phyloP scores from a whole-genome alignment of 2,888 invertebrate genomes.

The Drosophila atripex region DNA sequence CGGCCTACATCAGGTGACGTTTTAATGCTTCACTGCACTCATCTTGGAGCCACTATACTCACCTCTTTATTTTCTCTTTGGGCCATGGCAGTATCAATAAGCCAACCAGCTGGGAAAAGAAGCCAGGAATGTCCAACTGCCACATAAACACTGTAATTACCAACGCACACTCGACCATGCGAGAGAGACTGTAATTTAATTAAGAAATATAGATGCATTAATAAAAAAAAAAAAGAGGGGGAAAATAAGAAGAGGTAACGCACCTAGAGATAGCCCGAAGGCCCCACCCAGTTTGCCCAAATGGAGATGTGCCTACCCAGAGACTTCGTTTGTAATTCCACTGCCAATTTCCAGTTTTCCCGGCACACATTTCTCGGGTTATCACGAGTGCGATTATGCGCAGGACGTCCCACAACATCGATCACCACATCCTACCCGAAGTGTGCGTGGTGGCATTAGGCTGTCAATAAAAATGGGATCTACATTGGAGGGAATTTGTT shows the following conservation, averaged over 20 bases:
- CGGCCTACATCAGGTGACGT: conserved; percentile 85
- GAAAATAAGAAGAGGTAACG: conserved; percentile 12
- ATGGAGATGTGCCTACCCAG: conserved; percentile 30
- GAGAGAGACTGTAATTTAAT: conserved; percentile 66
- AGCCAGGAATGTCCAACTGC: conserved; percentile 37
- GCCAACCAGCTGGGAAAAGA: conserved; percentile 29
- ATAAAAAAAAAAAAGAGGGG: conserved; percentile 32
- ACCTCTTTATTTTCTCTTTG: conserved; percentile 22
- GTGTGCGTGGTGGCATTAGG: not conserved
- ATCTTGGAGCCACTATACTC: conserved; percentile 27
- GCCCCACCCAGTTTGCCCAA: conserved; percentile 39
- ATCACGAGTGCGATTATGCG: conserved; percentile 1
- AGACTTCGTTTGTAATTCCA: conserved; percentile 5
- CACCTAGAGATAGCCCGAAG: conserved; percentile 14
- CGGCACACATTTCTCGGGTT: conserved; percentile 2
- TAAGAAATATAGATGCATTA: conserved; percentile 69
- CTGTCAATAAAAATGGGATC: not conserved
- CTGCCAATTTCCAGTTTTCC: conserved; percentile 13
- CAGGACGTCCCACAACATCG: conserved; percentile 20
- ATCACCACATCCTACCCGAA: conserved; percentile 28
- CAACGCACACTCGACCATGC: conserved; percentile 18
- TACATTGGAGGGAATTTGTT: conserved; percentile 3
- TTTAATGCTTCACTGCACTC: conserved; percentile 66
- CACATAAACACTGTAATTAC: conserved; percentile 63
- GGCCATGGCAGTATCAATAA: conserved; percentile 58